Base-by-base conservation (phyloP, 2,888 invertebrate genomes). In the Lamellibrachia satsuma region DNA sequence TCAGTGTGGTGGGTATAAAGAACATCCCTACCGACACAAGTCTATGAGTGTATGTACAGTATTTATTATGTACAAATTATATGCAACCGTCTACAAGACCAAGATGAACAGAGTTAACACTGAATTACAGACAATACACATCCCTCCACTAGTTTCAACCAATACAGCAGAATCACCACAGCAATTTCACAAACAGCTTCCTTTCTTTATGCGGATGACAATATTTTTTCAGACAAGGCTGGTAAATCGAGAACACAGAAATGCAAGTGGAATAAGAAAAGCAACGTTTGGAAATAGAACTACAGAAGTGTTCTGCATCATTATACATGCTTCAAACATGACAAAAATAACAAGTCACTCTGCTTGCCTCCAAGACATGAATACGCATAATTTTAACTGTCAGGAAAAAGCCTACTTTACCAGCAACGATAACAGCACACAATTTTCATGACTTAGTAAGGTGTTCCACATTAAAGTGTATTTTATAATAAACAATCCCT, bases 51-150 rank as follows among this genome's bases (percentile, higher is more conserved):
- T 75, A 75, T 75, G 75, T 75, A 75, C 75, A 75, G 75, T 75
- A 75, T 75, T 75, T 75, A 75, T 75, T 75, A 75, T 75, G 75
- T 75, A 75, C 75, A 75, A 55, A 75, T 75, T 75, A 75, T 75
- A 75, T 75, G 75, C 75, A 75, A 75, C 75, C 75, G 22, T 75
- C 75, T 75, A 75, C 75, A 75, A 75, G n/a, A 75, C 75, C 22
- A 75, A 22, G 75, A 75, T 75, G 75, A 75, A 75, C 22, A 15
- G 75, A 75, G 22, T 6, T 15, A 75, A 75, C 75, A 39, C 39
- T 39, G 39, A 39, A 39, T 0, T 39, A 39, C 39, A 39, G 39
- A 39, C 39, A 39, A 39, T 39, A 39, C 39, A 39, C 39, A 39
- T 39, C 39, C 39, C 39, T 39, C 39, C 39, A 39, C 39, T 39